Conservation (phyloP, 2,113 vertebrate genomes). For the Anhinga anhinga region DNA sequence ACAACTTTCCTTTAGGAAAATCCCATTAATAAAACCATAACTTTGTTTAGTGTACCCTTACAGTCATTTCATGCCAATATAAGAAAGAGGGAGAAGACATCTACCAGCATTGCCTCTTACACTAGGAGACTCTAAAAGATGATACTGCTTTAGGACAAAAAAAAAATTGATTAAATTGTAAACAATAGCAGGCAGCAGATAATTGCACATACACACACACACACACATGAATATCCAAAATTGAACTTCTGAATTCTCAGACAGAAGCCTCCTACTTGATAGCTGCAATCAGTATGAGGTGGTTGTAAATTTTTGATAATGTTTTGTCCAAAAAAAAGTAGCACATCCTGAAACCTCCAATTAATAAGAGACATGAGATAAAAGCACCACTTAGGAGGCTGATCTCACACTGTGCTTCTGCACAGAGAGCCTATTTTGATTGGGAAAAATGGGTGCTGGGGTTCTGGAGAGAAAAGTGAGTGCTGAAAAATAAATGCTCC, state of each 20-base stretch:
- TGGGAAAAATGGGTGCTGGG: not conserved
- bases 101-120: not conserved
- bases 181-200: not conserved
- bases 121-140: not conserved
- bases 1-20: not conserved
- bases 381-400: not conserved
- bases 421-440: not conserved
- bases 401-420: not conserved
- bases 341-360: not conserved
- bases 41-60: not conserved
- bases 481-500: not conserved
- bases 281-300: not conserved
- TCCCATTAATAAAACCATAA: not conserved
- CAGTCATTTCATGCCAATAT: not conserved
- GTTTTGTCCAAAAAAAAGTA: not conserved
- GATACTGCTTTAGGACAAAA: not conserved
- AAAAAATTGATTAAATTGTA: not conserved
- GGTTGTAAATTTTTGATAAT: not conserved
- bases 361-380: not conserved
- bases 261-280: not conserved
- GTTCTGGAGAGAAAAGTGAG: not conserved
- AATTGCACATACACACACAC: not conserved
- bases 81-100: not conserved
- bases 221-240: not conserved
- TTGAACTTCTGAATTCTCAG: not conserved